Percentiles rank a stretch among this genome's conserved stretches.
These are phyloP conservation scores for Ennomos fuscantarius DNA, from an alignment of 2,888 invertebrate genomes.

Conservation along the genomic window DNA sequence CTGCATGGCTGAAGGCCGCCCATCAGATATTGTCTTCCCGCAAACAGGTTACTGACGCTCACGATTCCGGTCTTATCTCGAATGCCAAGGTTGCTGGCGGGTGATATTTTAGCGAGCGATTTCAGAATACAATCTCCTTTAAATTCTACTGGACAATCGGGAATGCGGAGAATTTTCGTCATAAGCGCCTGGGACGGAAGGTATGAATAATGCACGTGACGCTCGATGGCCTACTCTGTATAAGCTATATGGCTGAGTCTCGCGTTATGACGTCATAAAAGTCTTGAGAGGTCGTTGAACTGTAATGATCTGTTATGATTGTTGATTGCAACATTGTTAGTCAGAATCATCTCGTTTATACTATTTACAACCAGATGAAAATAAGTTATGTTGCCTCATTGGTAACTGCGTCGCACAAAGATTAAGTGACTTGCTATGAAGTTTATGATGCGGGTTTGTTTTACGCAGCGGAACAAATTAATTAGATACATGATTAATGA, in stretches of 20 bases:
- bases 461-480: too few relatives aligned
- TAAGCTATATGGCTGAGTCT: neutral
- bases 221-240: neutral
- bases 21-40: slow-evolving; percentile 41
- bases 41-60: slow-evolving; percentile 47
- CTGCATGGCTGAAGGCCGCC: slow-evolving; percentile 42
- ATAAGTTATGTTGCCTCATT: too few relatives aligned
- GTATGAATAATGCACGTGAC: slow-evolving; percentile 73
- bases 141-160: slow-evolving; percentile 53
- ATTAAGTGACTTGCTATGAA: neutral
- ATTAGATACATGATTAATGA: too few relatives aligned
- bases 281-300: slow-evolving; percentile 43
- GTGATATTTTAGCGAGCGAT: slow-evolving; percentile 48
- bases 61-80: slow-evolving; percentile 43
- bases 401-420: neutral
- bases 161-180: slow-evolving; percentile 71
- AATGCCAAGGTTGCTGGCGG: slow-evolving; percentile 50
- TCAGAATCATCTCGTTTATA: slow-evolving; percentile 1
- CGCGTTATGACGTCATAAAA: slow-evolving; percentile 50
- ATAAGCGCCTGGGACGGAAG: slow-evolving; percentile 50
- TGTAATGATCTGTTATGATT: slow-evolving; percentile 33
- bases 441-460: neutral
- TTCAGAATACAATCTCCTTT: slow-evolving; percentile 50
- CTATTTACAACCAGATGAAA: slow-evolving; percentile 1
- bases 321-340: slow-evolving; percentile 15